Conservation (phyloP, 2,113 vertebrate species). For the Casuarius casuarius region DNA sequence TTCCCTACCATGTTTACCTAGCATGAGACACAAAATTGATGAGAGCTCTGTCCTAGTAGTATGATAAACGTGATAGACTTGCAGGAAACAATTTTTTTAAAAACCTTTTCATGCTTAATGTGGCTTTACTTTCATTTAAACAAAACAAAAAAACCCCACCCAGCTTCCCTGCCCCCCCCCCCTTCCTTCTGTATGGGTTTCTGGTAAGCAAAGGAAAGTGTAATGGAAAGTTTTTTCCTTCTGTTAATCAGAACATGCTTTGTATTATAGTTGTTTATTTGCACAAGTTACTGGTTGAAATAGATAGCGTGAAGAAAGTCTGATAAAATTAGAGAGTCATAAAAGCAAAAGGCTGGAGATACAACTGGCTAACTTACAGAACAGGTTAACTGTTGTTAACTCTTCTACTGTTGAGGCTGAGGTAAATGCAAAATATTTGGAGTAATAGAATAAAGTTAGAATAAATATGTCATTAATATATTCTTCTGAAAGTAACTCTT, state of each 20-base stretch:
- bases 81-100: background rate
- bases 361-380: background rate
- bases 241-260: background rate
- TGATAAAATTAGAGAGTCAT: background rate
- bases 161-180: too few relatives aligned
- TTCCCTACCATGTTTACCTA: background rate
- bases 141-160: background rate
- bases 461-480: background rate
- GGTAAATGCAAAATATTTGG: background rate
- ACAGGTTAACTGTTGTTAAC: background rate
- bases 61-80: background rate
- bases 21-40: background rate
- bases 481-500: slow-evolving; percentile 46
- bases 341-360: background rate
- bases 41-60: background rate
- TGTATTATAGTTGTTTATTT: background rate
- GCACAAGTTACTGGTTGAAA: background rate
- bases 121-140: background rate
- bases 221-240: background rate
- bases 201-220: background rate
- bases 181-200: background rate
- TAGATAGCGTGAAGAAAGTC: background rate
- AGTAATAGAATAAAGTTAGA: background rate
- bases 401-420: background rate
- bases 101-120: background rate